Conservation (phyloP, 1,140 invertebrate genomes). For the Phthorimaea operculella region DNA sequence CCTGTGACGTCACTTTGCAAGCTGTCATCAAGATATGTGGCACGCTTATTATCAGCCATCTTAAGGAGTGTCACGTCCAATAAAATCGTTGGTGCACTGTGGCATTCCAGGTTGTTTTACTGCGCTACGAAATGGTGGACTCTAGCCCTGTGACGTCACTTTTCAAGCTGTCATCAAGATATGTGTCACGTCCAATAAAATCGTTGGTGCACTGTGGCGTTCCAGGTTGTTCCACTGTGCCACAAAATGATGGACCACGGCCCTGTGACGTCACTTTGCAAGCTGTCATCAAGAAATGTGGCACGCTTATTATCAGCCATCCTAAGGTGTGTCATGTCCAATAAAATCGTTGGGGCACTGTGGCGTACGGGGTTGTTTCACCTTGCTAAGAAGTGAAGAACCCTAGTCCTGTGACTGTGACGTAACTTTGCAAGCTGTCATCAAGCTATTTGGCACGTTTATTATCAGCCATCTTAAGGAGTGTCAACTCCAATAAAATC, state of each 20-base stretch:
- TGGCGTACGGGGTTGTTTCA: too few species aligned
- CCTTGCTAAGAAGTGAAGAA: too few species aligned
- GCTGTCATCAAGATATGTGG: constrained; percentile 41
- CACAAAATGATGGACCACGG: too few species aligned
- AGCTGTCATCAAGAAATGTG: constrained; percentile 42
- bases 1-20: constrained; percentile 27
- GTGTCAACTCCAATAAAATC: constrained; percentile 54
- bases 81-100: constrained; percentile 40
- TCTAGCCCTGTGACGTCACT: too few species aligned
- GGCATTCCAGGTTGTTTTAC: constrained; percentile 2
- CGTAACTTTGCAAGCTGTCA: constrained; percentile 39
- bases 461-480: constrained; percentile 51
- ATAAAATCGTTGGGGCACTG: too few species aligned
- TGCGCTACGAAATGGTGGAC: too few species aligned
- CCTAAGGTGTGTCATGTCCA: too few species aligned
- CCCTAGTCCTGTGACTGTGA: too few species aligned
- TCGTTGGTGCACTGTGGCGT: too few species aligned
- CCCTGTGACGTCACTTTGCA: too few species aligned
- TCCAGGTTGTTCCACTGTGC: too few species aligned
- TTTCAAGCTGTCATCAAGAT: constrained; percentile 37
- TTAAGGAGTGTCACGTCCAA: constrained; percentile 51
- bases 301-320: constrained; percentile 37
- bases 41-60: constrained; percentile 48
- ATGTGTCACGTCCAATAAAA: constrained; percentile 46
- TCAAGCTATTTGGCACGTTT: constrained; percentile 38